These are phyloP conservation scores for Rhabdophis nuchalis DNA, from an alignment of 2,797 vertebrate genomes.

Conservation along the genomic window DNA sequence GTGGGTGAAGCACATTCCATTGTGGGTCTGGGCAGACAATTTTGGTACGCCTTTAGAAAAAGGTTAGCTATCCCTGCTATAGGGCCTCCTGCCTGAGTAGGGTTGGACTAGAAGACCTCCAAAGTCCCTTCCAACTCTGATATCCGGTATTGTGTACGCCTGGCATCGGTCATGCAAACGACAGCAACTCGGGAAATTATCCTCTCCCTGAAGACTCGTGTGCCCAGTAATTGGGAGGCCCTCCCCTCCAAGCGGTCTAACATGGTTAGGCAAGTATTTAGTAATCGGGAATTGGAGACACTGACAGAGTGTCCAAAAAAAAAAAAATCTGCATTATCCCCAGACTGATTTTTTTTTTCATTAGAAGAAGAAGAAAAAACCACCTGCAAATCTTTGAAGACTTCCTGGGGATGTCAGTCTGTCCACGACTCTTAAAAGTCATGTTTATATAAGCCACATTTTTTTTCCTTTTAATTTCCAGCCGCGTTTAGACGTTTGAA, in stretches of 20 bases:
- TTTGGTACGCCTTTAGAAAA: too few relatives aligned
- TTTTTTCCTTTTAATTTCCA: neutral
- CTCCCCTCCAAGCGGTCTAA: neutral
- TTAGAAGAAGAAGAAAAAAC: neutral
- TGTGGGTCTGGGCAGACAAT: too few relatives aligned
- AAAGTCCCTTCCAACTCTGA: neutral
- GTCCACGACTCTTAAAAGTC: neutral
- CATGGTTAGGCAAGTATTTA: neutral
- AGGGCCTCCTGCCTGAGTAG: accelerated
- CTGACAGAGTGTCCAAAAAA: neutral
- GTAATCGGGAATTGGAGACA: neutral
- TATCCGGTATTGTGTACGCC: neutral
- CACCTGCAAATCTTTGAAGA: neutral
- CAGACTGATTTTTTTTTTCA: neutral
- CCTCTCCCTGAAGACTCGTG: neutral
- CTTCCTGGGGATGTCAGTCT: neutral
- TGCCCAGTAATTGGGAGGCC: neutral
- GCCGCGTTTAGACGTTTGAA: neutral
- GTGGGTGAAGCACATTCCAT: too few relatives aligned
- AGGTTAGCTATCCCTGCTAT: too few relatives aligned
- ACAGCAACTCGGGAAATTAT: neutral
- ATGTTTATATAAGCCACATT: neutral
- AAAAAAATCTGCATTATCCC: neutral
- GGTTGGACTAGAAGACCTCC: neutral
- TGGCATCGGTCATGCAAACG: neutral